These are phyloP conservation scores for Halyomorpha halys DNA, from an alignment of 1,140 invertebrate species.

Conservation along the genomic window DNA sequence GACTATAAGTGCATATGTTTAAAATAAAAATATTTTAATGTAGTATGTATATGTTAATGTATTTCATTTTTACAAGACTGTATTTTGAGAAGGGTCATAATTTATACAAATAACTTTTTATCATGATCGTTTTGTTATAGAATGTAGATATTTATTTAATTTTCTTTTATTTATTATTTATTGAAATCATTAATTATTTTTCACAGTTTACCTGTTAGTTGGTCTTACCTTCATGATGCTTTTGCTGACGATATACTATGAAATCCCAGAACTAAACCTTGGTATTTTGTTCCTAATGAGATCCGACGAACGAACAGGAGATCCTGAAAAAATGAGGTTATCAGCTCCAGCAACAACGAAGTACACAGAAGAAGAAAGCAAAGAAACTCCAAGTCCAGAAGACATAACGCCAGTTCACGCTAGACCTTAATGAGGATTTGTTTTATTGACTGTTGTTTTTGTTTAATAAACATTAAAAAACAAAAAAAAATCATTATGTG, in stretches of 20 bases:
- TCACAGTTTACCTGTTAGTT: conserved; percentile 61
- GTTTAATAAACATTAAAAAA: too few species aligned
- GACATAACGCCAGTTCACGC: conserved; percentile 51
- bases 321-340: conserved; percentile 49
- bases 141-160: too few species aligned
- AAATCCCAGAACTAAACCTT: conserved; percentile 76
- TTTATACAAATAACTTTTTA: too few species aligned
- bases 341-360: conserved; percentile 31
- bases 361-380: conserved; percentile 43
- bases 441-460: too few species aligned
- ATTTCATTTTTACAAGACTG: too few species aligned
- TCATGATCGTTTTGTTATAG: neutral
- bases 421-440: conserved; percentile 31
- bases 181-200: conserved; percentile 1
- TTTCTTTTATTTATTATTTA: too few species aligned
- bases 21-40: too few species aligned
- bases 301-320: conserved; percentile 45
- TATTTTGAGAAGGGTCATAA: too few species aligned
- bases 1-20: too few species aligned
- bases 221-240: conserved; percentile 77
- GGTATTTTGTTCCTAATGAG: conserved; percentile 62
- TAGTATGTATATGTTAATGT: too few species aligned
- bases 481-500: too few species aligned
- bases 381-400: conserved; percentile 52
- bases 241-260: conserved; percentile 69